Evolutionary conservation across 2,113 vertebrate species (phyloP), one percentile per base, ranked within the genome.

Genomic region (Solea solea): DNA sequence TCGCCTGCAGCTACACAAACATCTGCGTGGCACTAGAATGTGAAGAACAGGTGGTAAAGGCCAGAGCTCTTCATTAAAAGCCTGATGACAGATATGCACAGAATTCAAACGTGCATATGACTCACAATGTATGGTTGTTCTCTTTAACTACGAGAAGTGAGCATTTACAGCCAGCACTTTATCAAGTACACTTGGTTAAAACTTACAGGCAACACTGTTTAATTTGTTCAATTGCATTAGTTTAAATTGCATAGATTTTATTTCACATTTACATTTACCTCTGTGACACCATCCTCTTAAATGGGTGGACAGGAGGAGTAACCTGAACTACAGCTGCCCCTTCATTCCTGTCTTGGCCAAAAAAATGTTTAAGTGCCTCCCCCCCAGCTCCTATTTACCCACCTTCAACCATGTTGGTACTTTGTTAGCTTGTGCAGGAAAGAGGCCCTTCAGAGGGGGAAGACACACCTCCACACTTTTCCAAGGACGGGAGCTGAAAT

Each of bases 21-120:
- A 88, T 89, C 90, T 85, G 78, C 42, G 60, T 61, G 67, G 45
- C 66, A 69, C 44, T 45, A 44, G 56, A 76, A 71, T 66, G 65
- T 63, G 53, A 61, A 49, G 80, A 81, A 67, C 86, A 89, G 85
- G 78, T 91, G 85, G 83, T 61, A 13, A 21, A 69, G 74, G 69
- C 57, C 11, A 9, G 53, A 73, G 76, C 74, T 79, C 64, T 81
- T 87, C 84, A 90, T 89, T 89, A 85, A 86, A 86, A 74, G 77
- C 50, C 64, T 50, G 86, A 74, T 53, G 86, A 90, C 84, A 71
- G 86, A 86, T 69, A 53, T 81, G 65, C 52, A 56, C 57, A 16
- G 44, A 41, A 81, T 21, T 76, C 64, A 61, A 73, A 12, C 62
- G 21, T 57, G 45, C 42, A 58, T 28, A 9, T 25, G 49, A 48